These are phyloP conservation scores for Araneus ventricosus DNA, from an alignment of 1,140 invertebrate species.

Conservation along the genomic window DNA sequence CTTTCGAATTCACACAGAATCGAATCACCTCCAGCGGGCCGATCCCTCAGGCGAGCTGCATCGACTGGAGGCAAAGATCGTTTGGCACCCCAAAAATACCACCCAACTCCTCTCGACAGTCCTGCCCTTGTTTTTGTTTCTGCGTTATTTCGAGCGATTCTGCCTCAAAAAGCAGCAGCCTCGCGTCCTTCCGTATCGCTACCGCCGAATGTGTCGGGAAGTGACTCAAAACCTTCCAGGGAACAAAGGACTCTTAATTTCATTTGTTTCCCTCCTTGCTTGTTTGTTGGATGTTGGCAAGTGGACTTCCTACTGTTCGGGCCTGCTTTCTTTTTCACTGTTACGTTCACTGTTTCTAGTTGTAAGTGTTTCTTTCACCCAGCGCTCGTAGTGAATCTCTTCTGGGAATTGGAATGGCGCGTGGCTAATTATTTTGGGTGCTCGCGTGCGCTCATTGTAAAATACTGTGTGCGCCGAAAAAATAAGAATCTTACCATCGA, in stretches of 20 bases:
- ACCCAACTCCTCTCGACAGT: neutral
- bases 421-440: no score
- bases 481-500: no score
- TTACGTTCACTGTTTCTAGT: no score
- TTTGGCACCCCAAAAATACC: conserved; percentile 30
- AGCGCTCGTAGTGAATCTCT: conserved; percentile 73
- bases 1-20: neutral
- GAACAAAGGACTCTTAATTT: conserved; percentile 27
- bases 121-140: conserved; percentile 32
- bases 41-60: neutral
- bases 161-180: conserved; percentile 48
- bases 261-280: neutral
- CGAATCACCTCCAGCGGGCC: neutral
- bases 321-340: no score
- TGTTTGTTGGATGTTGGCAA: neutral
- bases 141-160: conserved; percentile 69
- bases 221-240: neutral
- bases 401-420: no score
- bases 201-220: neutral
- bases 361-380: no score
- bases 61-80: conserved; percentile 6
- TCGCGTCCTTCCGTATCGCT: neutral
- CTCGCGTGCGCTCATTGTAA: conserved; percentile 77
- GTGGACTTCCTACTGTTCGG: neutral
- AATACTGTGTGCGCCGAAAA: no score